Conservation (phyloP, 2,888 invertebrate genomes). For the Marasmarcha lunaedactyla region DNA sequence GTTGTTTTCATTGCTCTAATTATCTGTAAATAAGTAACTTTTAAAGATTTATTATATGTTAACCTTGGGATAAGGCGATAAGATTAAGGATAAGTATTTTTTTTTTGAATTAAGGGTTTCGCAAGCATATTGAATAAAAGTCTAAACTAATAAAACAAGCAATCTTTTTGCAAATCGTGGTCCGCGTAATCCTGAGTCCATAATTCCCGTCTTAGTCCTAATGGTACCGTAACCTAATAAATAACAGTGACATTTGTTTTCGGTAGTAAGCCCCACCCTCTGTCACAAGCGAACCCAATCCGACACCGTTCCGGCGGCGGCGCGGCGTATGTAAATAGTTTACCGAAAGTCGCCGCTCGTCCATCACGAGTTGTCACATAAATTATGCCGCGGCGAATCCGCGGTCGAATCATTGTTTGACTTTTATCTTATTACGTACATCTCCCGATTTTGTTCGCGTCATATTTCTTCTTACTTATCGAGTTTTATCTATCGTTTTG, state of each 20-base stretch:
- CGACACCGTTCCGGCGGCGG: slow-evolving; percentile 60
- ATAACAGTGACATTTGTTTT: slow-evolving; percentile 70
- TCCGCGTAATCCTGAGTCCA: slow-evolving; percentile 8
- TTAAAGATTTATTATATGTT: too few relatives aligned
- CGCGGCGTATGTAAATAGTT: slow-evolving; percentile 69
- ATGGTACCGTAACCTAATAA: slow-evolving; percentile 63
- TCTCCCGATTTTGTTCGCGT: slow-evolving; percentile 71
- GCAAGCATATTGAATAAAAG: too few relatives aligned
- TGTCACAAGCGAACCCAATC: slow-evolving; percentile 66
- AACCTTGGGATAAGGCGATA: too few relatives aligned
- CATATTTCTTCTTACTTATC: slow-evolving; percentile 70
- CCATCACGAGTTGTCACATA: slow-evolving; percentile 71
- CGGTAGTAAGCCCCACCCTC: slow-evolving; percentile 68
- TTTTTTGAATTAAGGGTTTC: not conserved
- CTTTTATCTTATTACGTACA: slow-evolving; percentile 71
- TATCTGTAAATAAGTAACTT: too few relatives aligned
- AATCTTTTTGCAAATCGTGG: not conserved
- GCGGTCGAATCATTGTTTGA: slow-evolving; percentile 70
- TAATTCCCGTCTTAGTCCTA: slow-evolving; percentile 58
- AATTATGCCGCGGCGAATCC: slow-evolving; percentile 71
- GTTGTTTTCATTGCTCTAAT: too few relatives aligned
- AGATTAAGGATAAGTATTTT: not conserved
- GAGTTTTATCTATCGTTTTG: slow-evolving; percentile 69
- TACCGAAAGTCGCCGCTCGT: slow-evolving; percentile 70
- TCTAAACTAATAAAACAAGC: too few relatives aligned